These are phyloP conservation scores for Pogonomyrmex californicus DNA, from an alignment of 1,140 invertebrate genomes.

Conservation along the genomic window DNA sequence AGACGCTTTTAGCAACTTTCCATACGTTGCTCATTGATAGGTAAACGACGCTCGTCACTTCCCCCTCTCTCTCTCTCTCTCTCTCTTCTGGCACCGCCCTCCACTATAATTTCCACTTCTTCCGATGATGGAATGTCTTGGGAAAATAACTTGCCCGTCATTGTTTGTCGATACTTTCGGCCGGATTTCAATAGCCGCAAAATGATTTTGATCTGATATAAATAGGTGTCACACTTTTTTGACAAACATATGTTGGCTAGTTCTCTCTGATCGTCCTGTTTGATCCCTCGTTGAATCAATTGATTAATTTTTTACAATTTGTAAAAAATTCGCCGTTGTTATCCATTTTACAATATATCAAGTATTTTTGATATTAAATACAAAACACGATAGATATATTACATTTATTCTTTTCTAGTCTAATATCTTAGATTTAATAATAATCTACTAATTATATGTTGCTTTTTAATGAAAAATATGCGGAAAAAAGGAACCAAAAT, in stretches of 20 bases:
- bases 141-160: conserved; percentile 25
- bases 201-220: not conserved
- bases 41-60: conserved; percentile 20
- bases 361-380: not conserved
- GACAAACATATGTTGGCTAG: not conserved
- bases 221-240: not conserved
- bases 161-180: not conserved
- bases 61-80: not conserved
- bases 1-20: not conserved
- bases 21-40: not conserved
- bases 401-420: too few species aligned
- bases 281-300: conserved; percentile 38
- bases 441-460: too few species aligned
- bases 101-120: conserved; percentile 16
- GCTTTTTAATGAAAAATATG: not conserved
- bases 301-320: not conserved
- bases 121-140: conserved; percentile 7
- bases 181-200: conserved; percentile 2
- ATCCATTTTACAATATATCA: not conserved
- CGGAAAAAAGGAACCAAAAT: not conserved
- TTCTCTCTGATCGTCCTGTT: conserved; percentile 2
- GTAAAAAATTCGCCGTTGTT: not conserved
- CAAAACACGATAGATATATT: not conserved
- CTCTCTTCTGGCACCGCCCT: not conserved
- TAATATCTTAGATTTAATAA: too few species aligned